phyloP scores from a whole-genome alignment of 2,113 vertebrate species.

The Oreochromis tanganicae region DNA sequence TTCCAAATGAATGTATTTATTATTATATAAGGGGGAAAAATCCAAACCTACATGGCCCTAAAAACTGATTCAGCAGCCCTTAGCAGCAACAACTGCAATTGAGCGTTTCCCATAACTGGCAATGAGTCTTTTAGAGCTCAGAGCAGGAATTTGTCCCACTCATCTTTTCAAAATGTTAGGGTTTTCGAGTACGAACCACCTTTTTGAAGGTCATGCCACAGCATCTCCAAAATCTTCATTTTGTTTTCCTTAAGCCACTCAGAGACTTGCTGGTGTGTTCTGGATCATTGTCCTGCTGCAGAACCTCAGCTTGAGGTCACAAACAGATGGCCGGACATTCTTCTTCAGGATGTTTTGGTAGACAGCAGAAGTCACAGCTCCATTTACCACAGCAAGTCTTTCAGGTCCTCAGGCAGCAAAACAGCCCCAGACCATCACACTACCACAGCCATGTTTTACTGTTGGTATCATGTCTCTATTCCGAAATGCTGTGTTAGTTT shows the following conservation, averaged over 20 bases:
- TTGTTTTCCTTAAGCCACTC: not conserved
- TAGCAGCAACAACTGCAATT: not conserved
- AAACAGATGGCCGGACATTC: not conserved
- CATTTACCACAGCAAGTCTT: not conserved
- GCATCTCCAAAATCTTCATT: not conserved
- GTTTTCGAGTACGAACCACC: not conserved
- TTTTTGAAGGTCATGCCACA: not conserved
- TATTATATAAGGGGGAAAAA: not conserved
- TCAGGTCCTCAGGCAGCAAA: not conserved
- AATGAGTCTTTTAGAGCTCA: not conserved
- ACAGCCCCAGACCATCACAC: not conserved
- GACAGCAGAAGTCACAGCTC: not conserved
- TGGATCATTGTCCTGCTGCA: not conserved
- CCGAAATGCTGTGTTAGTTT: not conserved
- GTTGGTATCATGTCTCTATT: not conserved
- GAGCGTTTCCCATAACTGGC: fast-evolving
- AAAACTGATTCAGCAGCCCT: not conserved
- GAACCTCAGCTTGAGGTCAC: not conserved
- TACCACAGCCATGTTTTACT: not conserved
- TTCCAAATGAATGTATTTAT: not conserved
- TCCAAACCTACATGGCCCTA: not conserved
- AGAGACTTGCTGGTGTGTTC: not conserved
- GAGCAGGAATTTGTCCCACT: not conserved
- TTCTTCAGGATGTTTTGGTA: not conserved
- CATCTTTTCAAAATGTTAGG: not conserved